These are phyloP conservation scores for Camelus bactrianus DNA, from an alignment of 2,113 vertebrate genomes.

Conservation along the genomic window DNA sequence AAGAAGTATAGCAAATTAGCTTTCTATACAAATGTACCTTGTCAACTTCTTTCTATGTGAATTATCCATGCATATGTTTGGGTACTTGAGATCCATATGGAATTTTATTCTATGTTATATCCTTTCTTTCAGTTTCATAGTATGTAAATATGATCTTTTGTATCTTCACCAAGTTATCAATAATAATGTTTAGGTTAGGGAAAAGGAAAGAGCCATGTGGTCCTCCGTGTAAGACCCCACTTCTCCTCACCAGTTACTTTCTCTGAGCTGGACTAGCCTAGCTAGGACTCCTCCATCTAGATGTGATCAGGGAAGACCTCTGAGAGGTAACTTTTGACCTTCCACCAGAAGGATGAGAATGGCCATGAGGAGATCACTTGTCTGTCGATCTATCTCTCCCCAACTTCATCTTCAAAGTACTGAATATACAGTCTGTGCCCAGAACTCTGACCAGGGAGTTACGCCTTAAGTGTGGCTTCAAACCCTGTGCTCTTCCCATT, in stretches of 20 bases:
- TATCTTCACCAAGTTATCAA: background rate
- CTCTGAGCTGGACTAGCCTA: background rate
- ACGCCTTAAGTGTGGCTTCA: background rate
- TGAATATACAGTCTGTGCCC: background rate
- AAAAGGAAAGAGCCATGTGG: background rate
- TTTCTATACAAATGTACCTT: background rate
- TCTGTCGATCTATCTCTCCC: background rate
- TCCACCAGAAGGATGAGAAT: background rate
- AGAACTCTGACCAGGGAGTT: background rate
- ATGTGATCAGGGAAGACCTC: background rate
- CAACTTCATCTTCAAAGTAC: background rate
- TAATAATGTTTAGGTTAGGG: background rate
- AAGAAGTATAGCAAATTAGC: background rate
- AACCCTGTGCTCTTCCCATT: background rate
- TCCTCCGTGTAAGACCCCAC: background rate
- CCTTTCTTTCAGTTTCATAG: constrained; percentile 1
- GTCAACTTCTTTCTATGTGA: background rate
- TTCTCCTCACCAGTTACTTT: background rate
- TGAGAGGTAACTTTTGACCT: background rate
- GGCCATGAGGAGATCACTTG: background rate
- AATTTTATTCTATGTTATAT: background rate
- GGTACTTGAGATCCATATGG: background rate
- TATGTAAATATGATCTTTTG: background rate
- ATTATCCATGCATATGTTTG: background rate
- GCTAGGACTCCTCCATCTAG: background rate